Evolutionary conservation across 2,888 invertebrate genomes (phyloP).

Genomic region (Priocnemis perturbator): DNA sequence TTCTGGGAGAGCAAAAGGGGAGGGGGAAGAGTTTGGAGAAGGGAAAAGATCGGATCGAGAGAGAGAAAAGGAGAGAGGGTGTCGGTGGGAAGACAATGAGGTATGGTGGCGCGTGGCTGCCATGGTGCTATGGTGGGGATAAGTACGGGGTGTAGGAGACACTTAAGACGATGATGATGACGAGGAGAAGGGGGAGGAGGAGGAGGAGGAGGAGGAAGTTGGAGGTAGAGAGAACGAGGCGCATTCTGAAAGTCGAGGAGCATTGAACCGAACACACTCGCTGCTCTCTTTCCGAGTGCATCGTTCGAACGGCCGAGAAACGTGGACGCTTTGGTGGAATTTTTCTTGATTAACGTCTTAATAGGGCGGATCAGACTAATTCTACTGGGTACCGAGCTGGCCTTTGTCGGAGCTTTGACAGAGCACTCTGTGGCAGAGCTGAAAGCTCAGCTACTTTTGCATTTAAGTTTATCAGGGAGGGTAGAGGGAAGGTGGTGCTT

Average conservation of each 20-base stretch:
- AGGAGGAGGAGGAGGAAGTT: conserved; percentile 30
- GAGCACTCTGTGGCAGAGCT: too few relatives aligned
- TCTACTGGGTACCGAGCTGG: too few relatives aligned
- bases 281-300: conserved; percentile 26
- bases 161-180: conserved; percentile 51
- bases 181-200: conserved; percentile 27
- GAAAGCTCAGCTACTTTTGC: too few relatives aligned
- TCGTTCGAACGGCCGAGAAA: conserved; percentile 9
- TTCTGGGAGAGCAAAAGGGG: conserved; percentile 12
- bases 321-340: not conserved
- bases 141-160: conserved; percentile 62
- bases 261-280: conserved; percentile 45
- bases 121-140: conserved; percentile 54
- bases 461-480: too few relatives aligned
- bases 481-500: too few relatives aligned
- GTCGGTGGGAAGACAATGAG: conserved; percentile 60
- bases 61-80: conserved; percentile 23
- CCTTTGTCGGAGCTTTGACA: too few relatives aligned
- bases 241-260: conserved; percentile 27
- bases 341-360: not conserved
- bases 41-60: conserved; percentile 14
- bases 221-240: conserved; percentile 17
- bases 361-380: too few relatives aligned
- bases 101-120: conserved; percentile 66
- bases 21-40: conserved; percentile 19